Conservation (phyloP, 1,140 invertebrate species). For the Zaprionus inermis region DNA sequence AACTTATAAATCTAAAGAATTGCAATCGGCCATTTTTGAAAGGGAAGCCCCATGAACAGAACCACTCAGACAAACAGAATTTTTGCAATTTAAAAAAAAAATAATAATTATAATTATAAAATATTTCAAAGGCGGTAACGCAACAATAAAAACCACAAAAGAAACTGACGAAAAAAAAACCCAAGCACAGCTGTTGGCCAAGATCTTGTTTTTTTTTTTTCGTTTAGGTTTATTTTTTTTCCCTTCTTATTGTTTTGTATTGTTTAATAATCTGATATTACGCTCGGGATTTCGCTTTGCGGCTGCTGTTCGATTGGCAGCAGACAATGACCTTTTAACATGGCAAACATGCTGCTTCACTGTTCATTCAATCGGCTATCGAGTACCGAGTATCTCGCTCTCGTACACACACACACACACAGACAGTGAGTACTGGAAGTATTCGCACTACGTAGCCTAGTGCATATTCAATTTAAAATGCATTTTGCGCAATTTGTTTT, state of each 20-base stretch:
- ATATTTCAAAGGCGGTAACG: constrained; percentile 49
- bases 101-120: constrained; percentile 63
- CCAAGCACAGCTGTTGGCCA: constrained; percentile 56
- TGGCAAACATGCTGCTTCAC: constrained; percentile 70
- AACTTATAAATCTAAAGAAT: constrained; percentile 12
- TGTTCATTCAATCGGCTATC: constrained; percentile 61
- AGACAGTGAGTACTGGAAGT: constrained; percentile 1
- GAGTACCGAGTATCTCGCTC: constrained; percentile 21
- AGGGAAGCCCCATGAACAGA: constrained; percentile 38
- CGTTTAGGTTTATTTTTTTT: constrained; percentile 31
- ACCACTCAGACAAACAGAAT: constrained; percentile 36
- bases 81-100: constrained; percentile 52
- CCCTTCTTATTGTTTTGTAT: constrained; percentile 35
- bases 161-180: constrained; percentile 20
- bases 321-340: constrained; percentile 79
- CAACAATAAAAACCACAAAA: constrained; percentile 35
- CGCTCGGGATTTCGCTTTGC: constrained; percentile 43
- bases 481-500: constrained; percentile 78
- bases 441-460: neutral
- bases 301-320: constrained; percentile 62
- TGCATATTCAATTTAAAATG: constrained; percentile 70
- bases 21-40: constrained; percentile 22
- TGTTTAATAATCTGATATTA: constrained; percentile 75
- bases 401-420: neutral
- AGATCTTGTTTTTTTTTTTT: constrained; percentile 8